Evolutionary conservation across 2,888 invertebrate genomes (phyloP), one percentile per base, ranked within the genome.

Genomic region (Diaprepes abbreviatus): DNA sequence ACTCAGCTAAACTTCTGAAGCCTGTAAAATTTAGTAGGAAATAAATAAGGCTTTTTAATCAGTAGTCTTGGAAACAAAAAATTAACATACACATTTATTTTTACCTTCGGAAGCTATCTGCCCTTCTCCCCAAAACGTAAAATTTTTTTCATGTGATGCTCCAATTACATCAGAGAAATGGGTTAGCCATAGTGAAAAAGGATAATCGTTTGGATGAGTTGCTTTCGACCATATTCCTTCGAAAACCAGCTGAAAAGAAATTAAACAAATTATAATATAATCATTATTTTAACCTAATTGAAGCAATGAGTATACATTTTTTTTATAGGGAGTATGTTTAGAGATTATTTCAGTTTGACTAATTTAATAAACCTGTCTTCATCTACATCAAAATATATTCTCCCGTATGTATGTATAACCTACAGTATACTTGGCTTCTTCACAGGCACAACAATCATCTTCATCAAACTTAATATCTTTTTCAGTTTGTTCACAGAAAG

Each of bases 141-240:
- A 94, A 82, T 95, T 94, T 43, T 90, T 88, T 24, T 92, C 92
- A 81, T 99, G 98, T 0, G 97, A 93, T 21, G 96, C 97, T 0
- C 97, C 97, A 78, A 99, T 94, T 10, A 99, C 90, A 83, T 98
- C 98, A 0, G 97, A 97, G 87, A 98, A 99, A 85, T 98, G 97
- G 0, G 97, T 95, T 71, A 96, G 85, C 92, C 95, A 96, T 72
- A 93, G 86, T 38, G 95, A 93, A 79, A 89, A 89, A 0, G 98
- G 98, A 85, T 95, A 99, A 84, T 98, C 93, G 85, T 94, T 97
- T 0, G 98, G 98, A 83, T 99, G 98, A 0, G 97, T 97, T 79
- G 92, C 90, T 75, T 93, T 90, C 0, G 97, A 97, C 98, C 98
- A 99, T 62, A 96, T 88, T 0, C 98, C 98, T 85, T 97, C 93